phyloP scores from a whole-genome alignment of 2,888 invertebrate species.

The Biston stratarius region DNA sequence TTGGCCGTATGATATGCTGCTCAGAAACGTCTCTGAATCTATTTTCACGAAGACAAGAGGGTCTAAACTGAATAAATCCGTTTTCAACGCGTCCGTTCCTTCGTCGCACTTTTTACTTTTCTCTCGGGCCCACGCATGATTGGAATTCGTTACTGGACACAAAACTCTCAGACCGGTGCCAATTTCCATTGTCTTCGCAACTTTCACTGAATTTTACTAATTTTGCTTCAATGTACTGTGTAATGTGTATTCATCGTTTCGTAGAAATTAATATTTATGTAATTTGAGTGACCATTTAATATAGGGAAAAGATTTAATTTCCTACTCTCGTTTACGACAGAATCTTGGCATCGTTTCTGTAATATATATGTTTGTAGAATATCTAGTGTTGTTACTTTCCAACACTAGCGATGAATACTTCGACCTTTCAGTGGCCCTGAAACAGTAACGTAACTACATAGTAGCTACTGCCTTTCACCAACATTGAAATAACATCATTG shows the following conservation, averaged over 20 bases:
- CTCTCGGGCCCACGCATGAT: conserved; percentile 47
- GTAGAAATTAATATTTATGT: conserved; percentile 5
- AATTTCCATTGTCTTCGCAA: conserved; percentile 38
- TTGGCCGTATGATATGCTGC: conserved; percentile 16
- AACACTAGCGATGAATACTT: conserved; percentile 3
- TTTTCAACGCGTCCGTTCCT: conserved; percentile 43
- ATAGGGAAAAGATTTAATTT: conserved; percentile 17
- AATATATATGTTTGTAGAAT: conserved; percentile 2
- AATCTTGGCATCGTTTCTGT: conserved; percentile 22
- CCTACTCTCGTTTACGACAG: conserved; percentile 5
- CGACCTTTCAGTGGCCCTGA: conserved; percentile 23
- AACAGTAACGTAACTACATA: conserved; percentile 12
- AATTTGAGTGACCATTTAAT: conserved; percentile 9
- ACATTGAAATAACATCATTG: conserved; percentile 3
- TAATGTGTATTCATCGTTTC: conserved; percentile 13
- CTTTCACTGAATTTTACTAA: conserved; percentile 33
- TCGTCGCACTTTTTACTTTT: conserved; percentile 45
- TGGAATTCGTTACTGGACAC: conserved; percentile 47
- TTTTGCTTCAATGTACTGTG: conserved; percentile 10
- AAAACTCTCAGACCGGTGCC: conserved; percentile 28
- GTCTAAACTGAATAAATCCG: conserved; percentile 42
- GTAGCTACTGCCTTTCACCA: conserved; percentile 10
- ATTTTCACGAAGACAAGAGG: conserved; percentile 44
- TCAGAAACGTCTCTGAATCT: conserved; percentile 21
- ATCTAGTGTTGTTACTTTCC: conserved; percentile 1